Evolutionary conservation across 2,113 vertebrate genomes (phyloP).

Genomic region (Peromyscus leucopus): DNA sequence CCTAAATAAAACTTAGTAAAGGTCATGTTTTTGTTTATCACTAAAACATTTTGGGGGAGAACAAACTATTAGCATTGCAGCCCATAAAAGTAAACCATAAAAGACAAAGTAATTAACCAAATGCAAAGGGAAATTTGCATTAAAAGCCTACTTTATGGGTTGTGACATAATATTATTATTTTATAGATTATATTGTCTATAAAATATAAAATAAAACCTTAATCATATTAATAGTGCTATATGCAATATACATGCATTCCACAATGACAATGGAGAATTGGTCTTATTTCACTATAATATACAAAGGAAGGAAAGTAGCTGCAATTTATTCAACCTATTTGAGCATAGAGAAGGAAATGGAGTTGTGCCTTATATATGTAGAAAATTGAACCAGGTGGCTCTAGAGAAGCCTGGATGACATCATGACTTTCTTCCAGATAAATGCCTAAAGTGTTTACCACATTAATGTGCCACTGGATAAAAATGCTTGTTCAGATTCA

Average conservation of each 20-base stretch:
- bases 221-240: slow-evolving; percentile 38
- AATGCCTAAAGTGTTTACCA: slow-evolving; percentile 82
- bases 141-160: slow-evolving; percentile 16
- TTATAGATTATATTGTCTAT: not conserved
- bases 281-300: slow-evolving; percentile 75
- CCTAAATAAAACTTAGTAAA: slow-evolving; percentile 17
- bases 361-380: slow-evolving; percentile 77
- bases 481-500: slow-evolving; percentile 84
- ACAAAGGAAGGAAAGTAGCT: slow-evolving; percentile 73
- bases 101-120: not conserved
- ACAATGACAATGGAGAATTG: slow-evolving; percentile 9
- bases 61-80: not conserved
- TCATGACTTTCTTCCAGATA: slow-evolving; percentile 85
- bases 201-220: slow-evolving; percentile 47
- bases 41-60: not conserved
- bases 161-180: not conserved
- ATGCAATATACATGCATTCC: slow-evolving; percentile 36
- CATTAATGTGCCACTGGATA: slow-evolving; percentile 84
- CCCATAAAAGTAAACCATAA: not conserved
- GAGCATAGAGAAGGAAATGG: slow-evolving; percentile 75
- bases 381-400: slow-evolving; percentile 82
- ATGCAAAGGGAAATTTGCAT: not conserved
- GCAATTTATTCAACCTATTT: slow-evolving; percentile 70
- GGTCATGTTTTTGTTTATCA: not conserved
- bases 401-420: slow-evolving; percentile 84